A percentile compares a stretch with the other conserved stretches of the same genome.
Conservation (phyloP, 2,888 invertebrate species). For the Synanthedon myopaeformis region DNA sequence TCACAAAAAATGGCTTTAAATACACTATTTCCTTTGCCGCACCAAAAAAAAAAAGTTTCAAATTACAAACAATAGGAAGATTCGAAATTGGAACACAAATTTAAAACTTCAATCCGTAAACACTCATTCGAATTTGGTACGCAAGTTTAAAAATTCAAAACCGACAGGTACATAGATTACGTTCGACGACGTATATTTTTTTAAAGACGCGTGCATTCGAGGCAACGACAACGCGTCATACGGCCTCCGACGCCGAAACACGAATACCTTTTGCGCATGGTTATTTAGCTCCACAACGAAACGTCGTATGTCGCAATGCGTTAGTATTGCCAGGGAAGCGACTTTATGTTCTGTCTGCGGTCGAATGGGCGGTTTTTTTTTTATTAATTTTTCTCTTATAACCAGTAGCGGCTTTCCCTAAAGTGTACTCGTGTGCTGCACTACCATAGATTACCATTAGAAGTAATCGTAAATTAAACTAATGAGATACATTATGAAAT, state of each 20-base stretch:
- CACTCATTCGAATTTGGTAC: not conserved
- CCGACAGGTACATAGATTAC: not conserved
- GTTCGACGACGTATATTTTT: constrained; percentile 3
- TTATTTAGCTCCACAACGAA: constrained; percentile 29
- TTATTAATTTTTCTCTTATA: not conserved
- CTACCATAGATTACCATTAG: too few relatives aligned
- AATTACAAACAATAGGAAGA: not conserved
- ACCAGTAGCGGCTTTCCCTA: too few relatives aligned
- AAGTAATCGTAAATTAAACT: too few relatives aligned
- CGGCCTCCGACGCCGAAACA: constrained; percentile 14
- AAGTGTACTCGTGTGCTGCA: too few relatives aligned
- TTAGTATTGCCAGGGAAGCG: constrained; percentile 38
- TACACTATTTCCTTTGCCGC: not conserved
- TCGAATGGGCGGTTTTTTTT: not conserved
- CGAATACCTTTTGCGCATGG: constrained; percentile 66
- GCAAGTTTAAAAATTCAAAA: not conserved
- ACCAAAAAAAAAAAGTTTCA: not conserved
- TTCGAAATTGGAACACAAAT: not conserved
- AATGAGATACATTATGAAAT: too few relatives aligned
- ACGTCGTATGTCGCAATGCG: constrained; percentile 66
- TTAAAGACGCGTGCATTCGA: constrained; percentile 10
- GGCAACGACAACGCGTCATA: constrained; percentile 12
- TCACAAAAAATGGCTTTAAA: not conserved
- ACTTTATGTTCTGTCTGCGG: constrained; percentile 20
- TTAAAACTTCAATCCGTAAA: not conserved